These are phyloP conservation scores for Drosophila ironensis DNA, from an alignment of 1,140 invertebrate genomes.

Conservation along the genomic window DNA sequence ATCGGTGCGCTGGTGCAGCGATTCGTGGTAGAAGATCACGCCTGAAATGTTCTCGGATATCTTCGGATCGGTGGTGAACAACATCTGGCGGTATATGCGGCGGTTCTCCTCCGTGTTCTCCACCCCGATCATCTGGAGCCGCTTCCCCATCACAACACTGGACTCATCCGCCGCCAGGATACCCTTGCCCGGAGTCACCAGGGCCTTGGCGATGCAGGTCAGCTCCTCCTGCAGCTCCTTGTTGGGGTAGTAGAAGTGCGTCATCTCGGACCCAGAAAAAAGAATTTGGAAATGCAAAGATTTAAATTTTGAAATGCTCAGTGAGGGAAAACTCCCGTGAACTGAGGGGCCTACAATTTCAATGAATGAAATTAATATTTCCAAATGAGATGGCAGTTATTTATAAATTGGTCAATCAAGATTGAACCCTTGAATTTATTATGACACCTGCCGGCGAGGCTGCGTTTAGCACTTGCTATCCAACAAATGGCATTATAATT, in stretches of 20 bases:
- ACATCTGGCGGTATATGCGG: slow-evolving; percentile 91
- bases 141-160: slow-evolving; percentile 92
- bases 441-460: slow-evolving; percentile 29
- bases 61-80: slow-evolving; percentile 93
- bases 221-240: slow-evolving; percentile 95
- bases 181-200: slow-evolving; percentile 95
- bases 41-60: slow-evolving; percentile 92
- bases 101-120: slow-evolving; percentile 95
- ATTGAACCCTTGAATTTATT: slow-evolving; percentile 36
- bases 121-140: slow-evolving; percentile 85
- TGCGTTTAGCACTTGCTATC: slow-evolving; percentile 44
- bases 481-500: slow-evolving; percentile 68
- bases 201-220: slow-evolving; percentile 91
- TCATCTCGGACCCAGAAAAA: slow-evolving; percentile 85
- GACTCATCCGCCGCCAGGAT: slow-evolving; percentile 95
- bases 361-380: not conserved
- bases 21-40: slow-evolving; percentile 98
- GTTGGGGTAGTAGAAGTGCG: slow-evolving; percentile 90
- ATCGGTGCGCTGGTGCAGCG: slow-evolving; percentile 96
- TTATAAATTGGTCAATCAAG: slow-evolving; percentile 7
- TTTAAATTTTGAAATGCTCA: not conserved
- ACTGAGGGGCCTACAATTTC: not conserved
- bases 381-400: no score
- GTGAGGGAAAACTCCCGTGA: not conserved
- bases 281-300: not conserved